These are phyloP conservation scores for Phylloscopus trochilus DNA, from an alignment of 2,113 vertebrate species.

Conservation along the genomic window DNA sequence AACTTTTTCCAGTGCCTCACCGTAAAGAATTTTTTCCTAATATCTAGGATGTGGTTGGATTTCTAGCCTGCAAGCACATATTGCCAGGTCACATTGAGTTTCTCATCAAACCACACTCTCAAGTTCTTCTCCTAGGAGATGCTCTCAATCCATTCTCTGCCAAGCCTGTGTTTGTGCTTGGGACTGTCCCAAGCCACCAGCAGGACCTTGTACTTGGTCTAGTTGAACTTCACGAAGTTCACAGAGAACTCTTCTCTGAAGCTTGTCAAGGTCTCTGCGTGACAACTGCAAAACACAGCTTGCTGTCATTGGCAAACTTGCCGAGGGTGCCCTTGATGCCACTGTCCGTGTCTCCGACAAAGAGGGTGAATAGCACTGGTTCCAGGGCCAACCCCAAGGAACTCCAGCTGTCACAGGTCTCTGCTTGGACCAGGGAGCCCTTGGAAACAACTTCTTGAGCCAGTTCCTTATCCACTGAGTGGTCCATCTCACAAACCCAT, in stretches of 20 bases:
- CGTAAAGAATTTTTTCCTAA: background rate
- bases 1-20: background rate
- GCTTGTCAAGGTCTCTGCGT: background rate
- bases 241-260: background rate
- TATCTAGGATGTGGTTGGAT: background rate
- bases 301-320: background rate
- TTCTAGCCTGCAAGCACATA: background rate
- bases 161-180: background rate
- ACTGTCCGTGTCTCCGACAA: background rate
- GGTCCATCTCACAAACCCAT: background rate
- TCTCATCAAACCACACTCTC: background rate
- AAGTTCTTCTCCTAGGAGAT: background rate
- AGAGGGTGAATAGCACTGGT: accelerated
- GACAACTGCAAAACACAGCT: background rate
- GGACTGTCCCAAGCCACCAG: background rate
- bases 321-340: background rate
- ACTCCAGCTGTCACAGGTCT: background rate
- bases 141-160: background rate
- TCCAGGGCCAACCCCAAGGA: background rate
- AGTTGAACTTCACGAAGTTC: background rate
- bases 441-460: background rate
- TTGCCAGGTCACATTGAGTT: background rate
- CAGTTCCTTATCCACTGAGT: background rate
- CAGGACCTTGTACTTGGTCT: background rate
- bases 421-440: background rate